These are phyloP conservation scores for Tetragonula carbonaria DNA, from an alignment of 2,888 invertebrate species.

Conservation along the genomic window DNA sequence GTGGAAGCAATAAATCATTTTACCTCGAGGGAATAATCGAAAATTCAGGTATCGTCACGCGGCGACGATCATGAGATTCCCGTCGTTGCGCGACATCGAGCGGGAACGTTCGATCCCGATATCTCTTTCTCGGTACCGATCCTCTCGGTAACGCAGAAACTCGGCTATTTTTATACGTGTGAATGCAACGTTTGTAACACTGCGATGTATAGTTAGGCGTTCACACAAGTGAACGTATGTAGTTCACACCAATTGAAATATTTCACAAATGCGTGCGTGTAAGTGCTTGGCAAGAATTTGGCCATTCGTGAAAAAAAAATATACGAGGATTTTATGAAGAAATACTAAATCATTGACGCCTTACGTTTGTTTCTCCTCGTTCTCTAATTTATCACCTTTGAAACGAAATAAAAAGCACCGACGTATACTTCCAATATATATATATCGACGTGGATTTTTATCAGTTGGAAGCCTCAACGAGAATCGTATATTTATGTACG, in stretches of 20 bases:
- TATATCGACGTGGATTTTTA: neutral
- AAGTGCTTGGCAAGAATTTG: neutral
- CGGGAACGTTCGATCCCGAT: slow-evolving; percentile 7
- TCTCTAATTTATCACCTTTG: neutral
- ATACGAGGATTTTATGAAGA: neutral
- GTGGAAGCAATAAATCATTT: slow-evolving; percentile 61
- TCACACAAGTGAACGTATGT: neutral
- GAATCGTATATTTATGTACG: neutral
- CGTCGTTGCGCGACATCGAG: slow-evolving; percentile 11
- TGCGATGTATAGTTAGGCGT: neutral
- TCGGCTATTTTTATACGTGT: neutral
- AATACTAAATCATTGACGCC: neutral
- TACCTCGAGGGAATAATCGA: slow-evolving; percentile 52
- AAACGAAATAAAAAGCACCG: neutral
- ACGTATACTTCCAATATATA: neutral
- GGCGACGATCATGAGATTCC: slow-evolving; percentile 34
- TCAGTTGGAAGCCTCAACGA: neutral
- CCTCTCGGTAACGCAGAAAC: neutral
- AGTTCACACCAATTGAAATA: neutral
- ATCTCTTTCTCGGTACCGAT: neutral
- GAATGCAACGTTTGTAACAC: neutral
- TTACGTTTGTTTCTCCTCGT: neutral
- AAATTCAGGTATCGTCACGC: slow-evolving; percentile 53
- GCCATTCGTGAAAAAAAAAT: neutral
- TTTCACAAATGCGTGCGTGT: neutral